Conservation (phyloP, 2,888 invertebrate genomes). For the Drosophila paramelanica region DNA sequence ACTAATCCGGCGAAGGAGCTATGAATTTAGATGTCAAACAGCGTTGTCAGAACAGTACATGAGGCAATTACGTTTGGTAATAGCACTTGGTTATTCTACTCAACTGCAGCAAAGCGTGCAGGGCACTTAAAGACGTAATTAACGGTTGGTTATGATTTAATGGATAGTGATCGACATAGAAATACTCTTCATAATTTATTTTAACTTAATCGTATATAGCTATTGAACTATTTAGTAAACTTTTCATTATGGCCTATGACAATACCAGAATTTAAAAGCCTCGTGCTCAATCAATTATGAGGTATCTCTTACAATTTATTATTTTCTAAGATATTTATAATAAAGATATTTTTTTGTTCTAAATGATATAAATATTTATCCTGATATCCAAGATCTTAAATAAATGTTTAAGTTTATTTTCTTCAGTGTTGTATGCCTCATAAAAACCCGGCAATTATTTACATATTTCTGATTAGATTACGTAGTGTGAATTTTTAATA, state of each 20-base stretch:
- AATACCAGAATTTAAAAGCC: too few species aligned
- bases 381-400: neutral
- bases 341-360: too few species aligned
- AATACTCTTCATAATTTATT: neutral
- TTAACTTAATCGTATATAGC: neutral
- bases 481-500: neutral
- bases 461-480: neutral
- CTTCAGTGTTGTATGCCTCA: neutral
- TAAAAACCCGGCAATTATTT: neutral
- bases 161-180: neutral
- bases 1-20: slow-evolving; percentile 27
- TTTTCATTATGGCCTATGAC: too few species aligned
- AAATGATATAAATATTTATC: too few species aligned
- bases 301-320: too few species aligned
- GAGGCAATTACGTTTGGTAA: neutral
- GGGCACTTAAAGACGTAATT: neutral
- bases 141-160: too few species aligned
- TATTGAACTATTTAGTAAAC: too few species aligned
- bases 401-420: neutral
- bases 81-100: neutral
- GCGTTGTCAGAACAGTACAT: slow-evolving; percentile 16
- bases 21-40: slow-evolving; percentile 20
- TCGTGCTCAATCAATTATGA: too few species aligned
- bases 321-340: too few species aligned
- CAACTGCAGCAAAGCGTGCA: neutral